These are phyloP conservation scores for Heterotilapia buettikoferi DNA, from an alignment of 2,113 vertebrate genomes.

Conservation along the genomic window DNA sequence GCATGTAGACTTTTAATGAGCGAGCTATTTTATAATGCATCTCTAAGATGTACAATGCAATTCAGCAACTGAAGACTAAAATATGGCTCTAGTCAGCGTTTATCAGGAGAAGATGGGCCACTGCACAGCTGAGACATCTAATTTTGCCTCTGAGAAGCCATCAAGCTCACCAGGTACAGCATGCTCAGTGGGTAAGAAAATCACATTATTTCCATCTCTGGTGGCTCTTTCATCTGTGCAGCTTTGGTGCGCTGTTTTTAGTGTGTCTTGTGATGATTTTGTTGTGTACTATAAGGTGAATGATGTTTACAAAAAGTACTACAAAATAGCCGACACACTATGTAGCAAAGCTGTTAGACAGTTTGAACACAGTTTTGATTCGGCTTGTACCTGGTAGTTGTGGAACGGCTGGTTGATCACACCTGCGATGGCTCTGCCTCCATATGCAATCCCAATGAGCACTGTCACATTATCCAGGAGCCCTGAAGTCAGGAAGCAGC, in stretches of 20 bases:
- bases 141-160: background rate
- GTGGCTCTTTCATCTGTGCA: background rate
- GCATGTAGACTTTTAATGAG: background rate
- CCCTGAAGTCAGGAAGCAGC: slow-evolving; percentile 67
- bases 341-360: background rate
- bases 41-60: background rate
- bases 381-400: slow-evolving; percentile 90
- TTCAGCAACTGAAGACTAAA: background rate
- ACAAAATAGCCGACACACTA: background rate
- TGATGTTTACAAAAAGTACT: background rate
- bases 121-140: background rate
- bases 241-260: background rate
- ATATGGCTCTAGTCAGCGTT: background rate
- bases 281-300: background rate
- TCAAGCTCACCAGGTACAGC: background rate
- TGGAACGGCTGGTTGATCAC: slow-evolving; percentile 98
- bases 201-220: background rate
- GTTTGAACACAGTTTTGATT: background rate
- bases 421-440: slow-evolving; percentile 91
- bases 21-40: background rate
- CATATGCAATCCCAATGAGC: slow-evolving; percentile 92
- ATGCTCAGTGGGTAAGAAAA: background rate
- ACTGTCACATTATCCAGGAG: slow-evolving; percentile 95
- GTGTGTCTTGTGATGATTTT: background rate
- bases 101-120: background rate